Conservation (phyloP, 2,888 invertebrate species). For the Congeria kusceri region DNA sequence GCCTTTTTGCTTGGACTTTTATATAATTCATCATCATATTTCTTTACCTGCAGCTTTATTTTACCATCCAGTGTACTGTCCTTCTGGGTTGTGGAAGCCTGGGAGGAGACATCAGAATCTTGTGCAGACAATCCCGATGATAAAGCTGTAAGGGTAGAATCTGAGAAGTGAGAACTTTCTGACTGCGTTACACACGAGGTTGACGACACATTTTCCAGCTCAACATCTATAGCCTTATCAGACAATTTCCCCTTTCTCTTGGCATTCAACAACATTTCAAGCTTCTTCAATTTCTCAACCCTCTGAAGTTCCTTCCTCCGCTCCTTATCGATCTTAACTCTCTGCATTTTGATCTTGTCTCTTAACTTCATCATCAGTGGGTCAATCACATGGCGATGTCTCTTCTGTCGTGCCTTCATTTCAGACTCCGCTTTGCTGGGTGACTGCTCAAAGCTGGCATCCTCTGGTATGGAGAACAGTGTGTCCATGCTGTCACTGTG, state of each 20-base stretch:
- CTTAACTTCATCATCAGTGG: constrained; percentile 81
- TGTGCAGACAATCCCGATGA: constrained; percentile 27
- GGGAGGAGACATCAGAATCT: constrained; percentile 63
- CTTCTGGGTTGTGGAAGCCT: constrained; percentile 76
- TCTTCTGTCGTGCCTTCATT: constrained; percentile 48
- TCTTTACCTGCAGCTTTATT: constrained; percentile 56
- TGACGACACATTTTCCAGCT: constrained; percentile 75
- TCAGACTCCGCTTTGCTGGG: constrained; percentile 59
- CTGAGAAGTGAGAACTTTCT: constrained; percentile 64
- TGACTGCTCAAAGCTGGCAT: constrained; percentile 72
- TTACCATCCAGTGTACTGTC: constrained; percentile 68
- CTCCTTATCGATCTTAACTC: constrained; percentile 79
- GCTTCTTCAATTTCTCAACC: constrained; percentile 77
- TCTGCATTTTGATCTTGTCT: constrained; percentile 79
- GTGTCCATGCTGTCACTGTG: constrained; percentile 71
- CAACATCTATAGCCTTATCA: constrained; percentile 71
- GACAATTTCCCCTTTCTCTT: constrained; percentile 74
- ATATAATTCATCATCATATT: constrained; percentile 36
- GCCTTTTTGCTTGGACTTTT: constrained; percentile 24
- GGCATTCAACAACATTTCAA: constrained; percentile 77
- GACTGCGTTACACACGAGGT: constrained; percentile 70
- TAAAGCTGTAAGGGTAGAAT: constrained; percentile 56
- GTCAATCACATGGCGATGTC: constrained; percentile 75
- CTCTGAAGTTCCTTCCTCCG: constrained; percentile 74
- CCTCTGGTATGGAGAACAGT: constrained; percentile 83